Conservation (phyloP, 53 echinoderm and acorn worm species). For the Patiria pectinifera region DNA sequence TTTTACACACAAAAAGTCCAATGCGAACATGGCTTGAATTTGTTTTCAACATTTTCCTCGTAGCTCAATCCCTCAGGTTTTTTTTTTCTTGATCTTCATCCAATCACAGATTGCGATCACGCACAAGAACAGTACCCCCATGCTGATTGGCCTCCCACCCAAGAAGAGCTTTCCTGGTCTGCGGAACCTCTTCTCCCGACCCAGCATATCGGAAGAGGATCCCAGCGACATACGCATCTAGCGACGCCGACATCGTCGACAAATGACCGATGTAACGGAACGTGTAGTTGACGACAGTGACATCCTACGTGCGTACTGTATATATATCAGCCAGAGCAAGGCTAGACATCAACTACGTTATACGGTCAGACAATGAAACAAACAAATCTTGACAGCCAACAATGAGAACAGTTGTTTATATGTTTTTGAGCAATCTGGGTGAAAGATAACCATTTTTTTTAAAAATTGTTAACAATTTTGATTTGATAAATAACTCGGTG, state of each 20-base stretch:
- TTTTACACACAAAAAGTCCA: too few relatives aligned
- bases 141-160: constrained; percentile 92
- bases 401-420: neutral
- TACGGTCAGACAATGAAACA: neutral
- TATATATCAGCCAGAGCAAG: neutral
- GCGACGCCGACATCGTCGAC: constrained; percentile 39
- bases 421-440: neutral
- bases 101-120: constrained; percentile 89
- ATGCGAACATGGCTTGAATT: too few relatives aligned
- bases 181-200: constrained; percentile 78
- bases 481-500: too few relatives aligned
- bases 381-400: neutral
- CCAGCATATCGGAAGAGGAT: constrained; percentile 77
- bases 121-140: constrained; percentile 96
- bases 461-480: neutral
- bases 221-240: constrained; percentile 61
- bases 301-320: neutral
- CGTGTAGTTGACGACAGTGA: constrained; percentile 18
- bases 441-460: neutral
- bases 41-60: neutral
- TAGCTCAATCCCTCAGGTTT: neutral
- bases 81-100: neutral
- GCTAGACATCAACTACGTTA: constrained; percentile 33
- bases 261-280: constrained; percentile 17
- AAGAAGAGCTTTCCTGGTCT: constrained; percentile 93